Percentiles rank a stretch among this genome's conserved stretches.
Conservation (phyloP, 2,888 invertebrate genomes). For the Nemoura dubitans region DNA sequence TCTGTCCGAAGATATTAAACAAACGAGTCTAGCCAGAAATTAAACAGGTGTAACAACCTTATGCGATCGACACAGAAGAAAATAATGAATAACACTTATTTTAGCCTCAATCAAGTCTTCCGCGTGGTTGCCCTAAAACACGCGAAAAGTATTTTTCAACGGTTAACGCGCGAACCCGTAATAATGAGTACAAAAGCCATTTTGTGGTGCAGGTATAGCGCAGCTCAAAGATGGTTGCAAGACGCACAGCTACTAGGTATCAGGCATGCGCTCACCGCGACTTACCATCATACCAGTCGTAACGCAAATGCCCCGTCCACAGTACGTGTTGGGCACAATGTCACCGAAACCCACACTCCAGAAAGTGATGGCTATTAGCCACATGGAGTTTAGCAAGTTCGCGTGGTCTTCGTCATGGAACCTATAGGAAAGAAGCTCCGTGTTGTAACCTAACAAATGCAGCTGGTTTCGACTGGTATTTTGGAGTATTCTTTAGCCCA, state of each 20-base stretch:
- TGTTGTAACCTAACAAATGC: constrained; percentile 15
- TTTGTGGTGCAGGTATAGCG: background rate
- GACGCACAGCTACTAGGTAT: background rate
- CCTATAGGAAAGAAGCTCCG: constrained; percentile 63
- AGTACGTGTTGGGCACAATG: constrained; percentile 99
- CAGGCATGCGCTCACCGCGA: constrained; percentile 53
- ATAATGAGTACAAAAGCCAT: background rate
- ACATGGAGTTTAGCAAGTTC: constrained; percentile 99
- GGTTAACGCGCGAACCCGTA: background rate
- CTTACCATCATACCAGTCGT: constrained; percentile 99
- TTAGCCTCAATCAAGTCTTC: background rate
- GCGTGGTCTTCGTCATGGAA: constrained; percentile 99
- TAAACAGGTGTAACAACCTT: background rate
- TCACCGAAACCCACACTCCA: constrained; percentile 99
- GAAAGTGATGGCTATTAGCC: constrained; percentile 99
- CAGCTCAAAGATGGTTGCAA: background rate
- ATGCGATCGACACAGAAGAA: background rate
- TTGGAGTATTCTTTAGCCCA: background rate
- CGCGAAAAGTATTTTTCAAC: too few relatives aligned
- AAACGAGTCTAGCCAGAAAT: background rate
- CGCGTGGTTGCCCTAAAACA: background rate
- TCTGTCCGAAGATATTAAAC: background rate
- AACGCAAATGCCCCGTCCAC: constrained; percentile 98
- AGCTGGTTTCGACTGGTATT: background rate
- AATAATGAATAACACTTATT: background rate